phyloP scores from a whole-genome alignment of 2,888 invertebrate species.

The Plagodis dolabraria region DNA sequence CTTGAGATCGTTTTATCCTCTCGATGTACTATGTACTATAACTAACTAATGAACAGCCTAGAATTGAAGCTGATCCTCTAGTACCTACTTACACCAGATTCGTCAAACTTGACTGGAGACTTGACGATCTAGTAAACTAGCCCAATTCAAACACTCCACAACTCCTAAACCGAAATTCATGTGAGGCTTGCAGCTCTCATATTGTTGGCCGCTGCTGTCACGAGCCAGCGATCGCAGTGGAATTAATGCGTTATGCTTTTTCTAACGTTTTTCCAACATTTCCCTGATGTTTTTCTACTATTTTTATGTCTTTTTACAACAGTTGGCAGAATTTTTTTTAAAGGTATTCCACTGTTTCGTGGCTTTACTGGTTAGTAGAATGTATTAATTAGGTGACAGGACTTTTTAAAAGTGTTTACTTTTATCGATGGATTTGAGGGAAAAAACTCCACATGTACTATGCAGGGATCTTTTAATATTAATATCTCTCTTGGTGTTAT shows the following conservation, averaged over 20 bases:
- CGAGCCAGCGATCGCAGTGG: slow-evolving; percentile 43
- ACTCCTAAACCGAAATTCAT: slow-evolving; percentile 62
- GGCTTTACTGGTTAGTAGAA: slow-evolving; percentile 23
- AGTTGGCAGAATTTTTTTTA: slow-evolving; percentile 24
- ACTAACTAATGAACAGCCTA: not conserved
- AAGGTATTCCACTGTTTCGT: slow-evolving; percentile 10
- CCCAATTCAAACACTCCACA: slow-evolving; percentile 33
- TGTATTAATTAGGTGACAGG: slow-evolving; percentile 27
- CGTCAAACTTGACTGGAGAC: not conserved
- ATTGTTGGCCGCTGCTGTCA: slow-evolving; percentile 62
- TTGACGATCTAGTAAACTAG: slow-evolving; percentile 18
- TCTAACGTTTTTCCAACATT: slow-evolving; percentile 28
- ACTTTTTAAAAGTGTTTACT: no score
- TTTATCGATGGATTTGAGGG: no score
- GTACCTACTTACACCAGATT: not conserved
- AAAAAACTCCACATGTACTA: no score
- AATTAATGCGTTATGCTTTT: slow-evolving; percentile 53
- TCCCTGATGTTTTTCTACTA: slow-evolving; percentile 38
- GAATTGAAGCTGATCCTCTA: not conserved
- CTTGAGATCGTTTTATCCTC: no score
- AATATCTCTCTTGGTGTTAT: no score
- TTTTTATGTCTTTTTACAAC: slow-evolving; percentile 12
- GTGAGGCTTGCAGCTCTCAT: slow-evolving; percentile 52
- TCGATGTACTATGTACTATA: no score
- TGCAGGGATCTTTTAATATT: no score